Evolutionary conservation across 2,797 vertebrate genomes (phyloP), one percentile per base, ranked within the genome.

Genomic region (Novumbra hubbsi): DNA sequence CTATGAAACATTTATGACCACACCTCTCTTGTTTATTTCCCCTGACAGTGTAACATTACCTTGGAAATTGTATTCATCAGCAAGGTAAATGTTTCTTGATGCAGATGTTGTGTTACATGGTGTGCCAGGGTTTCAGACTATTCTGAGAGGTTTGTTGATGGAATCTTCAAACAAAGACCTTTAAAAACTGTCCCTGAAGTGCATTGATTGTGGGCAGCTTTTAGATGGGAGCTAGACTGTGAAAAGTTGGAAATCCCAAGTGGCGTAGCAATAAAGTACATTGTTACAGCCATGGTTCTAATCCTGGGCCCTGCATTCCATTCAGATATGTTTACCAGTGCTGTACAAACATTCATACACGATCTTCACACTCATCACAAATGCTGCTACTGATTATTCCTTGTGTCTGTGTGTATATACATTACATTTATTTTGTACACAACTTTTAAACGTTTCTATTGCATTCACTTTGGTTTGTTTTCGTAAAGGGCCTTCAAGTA

Each of bases 1-100:
- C 45, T 15, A 41, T 68, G 50, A 75, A 77, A 77, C 48, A 79
- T 73, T 71, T 68, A 70, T 45, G 71, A 50, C 19, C 28, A 68
- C 30, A 24, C 27, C 52, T 21, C 52, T 52, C 45, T 70, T 76
- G 73, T 76, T 68, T 74, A 41, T 72, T 73, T 73, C 32, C 62
- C 62, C 65, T 64, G 68, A 68, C 49, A 7, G 71, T 15, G 27
- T 52, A 21, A 14, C 68, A 5, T 50, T 55, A 52, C 21, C 60
- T 64, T 72, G 55, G 57, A 68, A 68, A 68, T 71, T 73, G 48
- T n/a, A 38, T 69, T 63, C 69, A 7, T 71, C 68, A 64, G 15
- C 63, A 11, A 64, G 28, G 70, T 66, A 78, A 63, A 73, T 45
- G 68, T 55, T 52, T 41, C 50, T 34, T 55, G 14, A 34, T 70